phyloP scores from a whole-genome alignment of 2,113 vertebrate genomes.

The Psilopogon haemacephalus region DNA sequence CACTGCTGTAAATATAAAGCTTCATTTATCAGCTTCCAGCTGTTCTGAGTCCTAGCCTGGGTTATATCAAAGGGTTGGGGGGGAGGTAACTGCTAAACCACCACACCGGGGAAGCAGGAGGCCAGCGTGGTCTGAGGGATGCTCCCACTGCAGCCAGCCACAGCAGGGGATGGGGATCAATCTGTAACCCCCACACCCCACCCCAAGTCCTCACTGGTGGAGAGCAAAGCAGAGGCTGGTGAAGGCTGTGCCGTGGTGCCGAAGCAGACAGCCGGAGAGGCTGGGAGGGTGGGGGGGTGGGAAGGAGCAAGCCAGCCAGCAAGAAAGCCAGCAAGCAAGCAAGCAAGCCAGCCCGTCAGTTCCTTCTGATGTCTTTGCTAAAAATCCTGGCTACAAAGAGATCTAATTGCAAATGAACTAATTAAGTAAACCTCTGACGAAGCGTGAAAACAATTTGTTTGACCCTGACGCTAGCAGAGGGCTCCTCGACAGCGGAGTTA shows the following conservation, averaged over 20 bases:
- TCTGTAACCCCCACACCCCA: not conserved
- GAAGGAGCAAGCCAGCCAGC: slow-evolving; percentile 26
- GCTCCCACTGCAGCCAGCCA: fast-evolving
- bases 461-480: slow-evolving; percentile 82
- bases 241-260: not conserved
- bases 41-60: too few species aligned
- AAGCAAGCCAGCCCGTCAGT: slow-evolving; percentile 63
- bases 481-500: slow-evolving; percentile 79
- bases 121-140: fast-evolving
- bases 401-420: slow-evolving; percentile 89
- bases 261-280: slow-evolving; percentile 43
- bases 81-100: too few species aligned
- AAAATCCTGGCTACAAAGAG: slow-evolving; percentile 84
- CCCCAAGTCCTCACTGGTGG: fast-evolving
- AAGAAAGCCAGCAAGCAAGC: slow-evolving; percentile 6
- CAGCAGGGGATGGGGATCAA: not conserved
- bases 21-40: too few species aligned
- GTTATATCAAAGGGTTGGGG: too few species aligned
- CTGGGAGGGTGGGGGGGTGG: not conserved
- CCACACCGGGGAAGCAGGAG: fast-evolving
- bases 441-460: slow-evolving; percentile 89
- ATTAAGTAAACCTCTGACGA: slow-evolving; percentile 88
- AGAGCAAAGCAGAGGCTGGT: not conserved
- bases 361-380: slow-evolving; percentile 87
- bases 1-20: too few species aligned